Percentiles rank a stretch among this genome's conserved stretches.
These are phyloP conservation scores for Enteromius thamalakanensis DNA, from an alignment of 2,797 vertebrate genomes.

Conservation along the genomic window DNA sequence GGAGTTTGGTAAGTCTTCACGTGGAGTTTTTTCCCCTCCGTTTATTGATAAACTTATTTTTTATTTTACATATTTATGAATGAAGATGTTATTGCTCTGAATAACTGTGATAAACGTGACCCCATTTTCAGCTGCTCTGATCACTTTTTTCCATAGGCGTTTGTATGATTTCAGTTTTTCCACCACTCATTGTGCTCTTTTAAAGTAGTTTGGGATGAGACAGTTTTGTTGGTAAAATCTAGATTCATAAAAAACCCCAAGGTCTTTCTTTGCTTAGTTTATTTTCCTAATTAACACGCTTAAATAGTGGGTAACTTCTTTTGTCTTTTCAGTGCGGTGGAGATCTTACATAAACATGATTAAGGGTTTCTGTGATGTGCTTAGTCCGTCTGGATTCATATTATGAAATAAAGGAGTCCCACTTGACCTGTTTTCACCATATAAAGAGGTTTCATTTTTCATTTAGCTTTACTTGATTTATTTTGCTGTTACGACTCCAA, in stretches of 20 bases:
- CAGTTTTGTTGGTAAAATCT: neutral
- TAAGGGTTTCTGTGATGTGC: neutral
- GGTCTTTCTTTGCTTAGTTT: neutral
- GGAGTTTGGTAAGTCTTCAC: constrained; percentile 42
- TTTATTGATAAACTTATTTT: neutral
- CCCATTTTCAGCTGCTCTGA: constrained; percentile 27
- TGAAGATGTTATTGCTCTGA: neutral
- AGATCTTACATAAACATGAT: neutral
- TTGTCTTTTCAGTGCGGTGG: neutral
- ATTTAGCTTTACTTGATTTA: constrained; percentile 4
- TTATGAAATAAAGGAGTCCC: neutral
- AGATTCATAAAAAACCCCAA: neutral
- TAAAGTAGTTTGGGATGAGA: neutral
- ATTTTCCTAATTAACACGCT: neutral
- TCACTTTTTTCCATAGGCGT: constrained; percentile 36
- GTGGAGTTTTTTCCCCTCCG: neutral
- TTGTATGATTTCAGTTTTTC: constrained; percentile 37
- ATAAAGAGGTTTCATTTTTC: neutral
- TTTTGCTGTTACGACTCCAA: neutral
- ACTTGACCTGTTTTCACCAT: neutral
- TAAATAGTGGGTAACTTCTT: neutral
- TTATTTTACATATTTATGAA: neutral
- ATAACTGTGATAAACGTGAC: neutral
- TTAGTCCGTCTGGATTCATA: neutral
- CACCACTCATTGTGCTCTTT: neutral